phyloP scores from a whole-genome alignment of 2,113 vertebrate species.

The Thomomys bottae region DNA sequence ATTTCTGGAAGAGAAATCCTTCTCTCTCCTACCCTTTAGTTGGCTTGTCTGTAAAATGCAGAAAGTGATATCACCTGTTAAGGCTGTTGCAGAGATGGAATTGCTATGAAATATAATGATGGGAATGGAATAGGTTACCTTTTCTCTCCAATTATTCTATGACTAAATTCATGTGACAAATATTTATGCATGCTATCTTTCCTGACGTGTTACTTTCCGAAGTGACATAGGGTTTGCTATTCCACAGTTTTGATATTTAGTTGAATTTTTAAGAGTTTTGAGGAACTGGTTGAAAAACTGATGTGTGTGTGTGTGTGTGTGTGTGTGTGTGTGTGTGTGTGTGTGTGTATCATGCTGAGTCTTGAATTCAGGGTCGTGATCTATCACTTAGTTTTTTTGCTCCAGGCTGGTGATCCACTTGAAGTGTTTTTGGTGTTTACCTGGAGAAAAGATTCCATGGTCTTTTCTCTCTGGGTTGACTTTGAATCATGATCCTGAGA shows the following conservation, averaged over 20 bases:
- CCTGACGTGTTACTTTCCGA: not conserved
- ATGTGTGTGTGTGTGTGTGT: too few species aligned
- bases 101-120: not conserved
- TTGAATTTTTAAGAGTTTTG: not conserved
- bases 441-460: too few species aligned
- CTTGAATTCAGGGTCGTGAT: too few species aligned
- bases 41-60: not conserved
- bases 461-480: too few species aligned
- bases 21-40: not conserved
- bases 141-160: not conserved
- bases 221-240: not conserved
- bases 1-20: not conserved
- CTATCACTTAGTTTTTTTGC: too few species aligned
- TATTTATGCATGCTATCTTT: not conserved
- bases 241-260: not conserved
- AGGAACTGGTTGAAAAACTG: not conserved
- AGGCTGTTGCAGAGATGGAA: not conserved
- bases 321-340: too few species aligned
- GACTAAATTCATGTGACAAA: not conserved
- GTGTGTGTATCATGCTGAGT: too few species aligned
- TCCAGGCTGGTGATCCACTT: too few species aligned
- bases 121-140: not conserved
- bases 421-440: too few species aligned
- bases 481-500: too few species aligned
- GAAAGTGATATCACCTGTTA: not conserved